A percentile compares a stretch with the other conserved stretches of the same genome.
Conservation (phyloP, 2,888 invertebrate genomes). For the Volucella inanis region DNA sequence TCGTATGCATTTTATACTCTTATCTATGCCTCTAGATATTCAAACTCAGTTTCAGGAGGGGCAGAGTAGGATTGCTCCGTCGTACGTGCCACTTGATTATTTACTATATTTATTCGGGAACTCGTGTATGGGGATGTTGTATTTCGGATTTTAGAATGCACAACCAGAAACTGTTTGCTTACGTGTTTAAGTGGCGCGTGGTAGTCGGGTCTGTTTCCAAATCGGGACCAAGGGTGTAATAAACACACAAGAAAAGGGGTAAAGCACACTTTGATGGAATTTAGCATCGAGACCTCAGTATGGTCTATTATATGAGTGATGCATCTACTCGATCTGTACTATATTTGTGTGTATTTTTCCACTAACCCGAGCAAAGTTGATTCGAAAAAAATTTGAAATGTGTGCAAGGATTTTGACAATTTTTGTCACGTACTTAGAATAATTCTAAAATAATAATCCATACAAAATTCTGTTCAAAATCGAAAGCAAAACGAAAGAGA, state of each 20-base stretch:
- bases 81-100: slow-evolving; percentile 72
- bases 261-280: slow-evolving; percentile 40
- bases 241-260: slow-evolving; percentile 43
- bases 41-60: neutral
- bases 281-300: slow-evolving; percentile 29
- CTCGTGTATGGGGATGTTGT: slow-evolving; percentile 32
- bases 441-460: slow-evolving; percentile 71
- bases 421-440: slow-evolving; percentile 69
- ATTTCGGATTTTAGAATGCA: slow-evolving; percentile 66
- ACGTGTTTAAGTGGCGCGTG: slow-evolving; percentile 66
- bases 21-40: slow-evolving; percentile 58
- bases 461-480: slow-evolving; percentile 67
- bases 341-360: neutral
- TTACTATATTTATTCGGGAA: slow-evolving; percentile 65
- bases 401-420: slow-evolving; percentile 56
- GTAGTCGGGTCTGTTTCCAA: slow-evolving; percentile 2
- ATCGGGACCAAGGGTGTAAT: neutral
- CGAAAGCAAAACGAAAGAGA: slow-evolving; percentile 52
- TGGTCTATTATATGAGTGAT: slow-evolving; percentile 23
- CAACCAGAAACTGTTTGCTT: slow-evolving; percentile 70
- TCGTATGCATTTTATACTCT: slow-evolving; percentile 41
- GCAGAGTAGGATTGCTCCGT: neutral
- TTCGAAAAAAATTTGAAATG: neutral
- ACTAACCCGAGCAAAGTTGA: slow-evolving; percentile 11
- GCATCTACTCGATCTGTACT: slow-evolving; percentile 35